Conservation (phyloP, 2,113 vertebrate species). For the Cephalopterus ornatus region DNA sequence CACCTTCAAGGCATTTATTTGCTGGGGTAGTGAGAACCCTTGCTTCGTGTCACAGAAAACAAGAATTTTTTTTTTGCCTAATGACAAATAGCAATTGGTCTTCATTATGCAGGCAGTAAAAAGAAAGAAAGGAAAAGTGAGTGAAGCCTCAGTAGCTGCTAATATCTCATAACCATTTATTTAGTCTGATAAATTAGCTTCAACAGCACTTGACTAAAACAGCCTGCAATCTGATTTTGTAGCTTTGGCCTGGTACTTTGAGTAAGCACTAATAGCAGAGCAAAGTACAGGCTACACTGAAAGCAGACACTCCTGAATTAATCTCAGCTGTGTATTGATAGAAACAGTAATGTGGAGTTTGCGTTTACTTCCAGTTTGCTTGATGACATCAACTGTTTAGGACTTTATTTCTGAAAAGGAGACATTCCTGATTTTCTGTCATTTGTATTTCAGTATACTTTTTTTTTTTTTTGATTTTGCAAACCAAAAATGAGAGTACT, state of each 20-base stretch:
- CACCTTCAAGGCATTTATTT: background rate
- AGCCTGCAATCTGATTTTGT: background rate
- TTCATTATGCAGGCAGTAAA: conserved; percentile 21
- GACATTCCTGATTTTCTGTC: background rate
- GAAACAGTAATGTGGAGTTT: background rate
- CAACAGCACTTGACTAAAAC: background rate
- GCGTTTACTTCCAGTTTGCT: background rate
- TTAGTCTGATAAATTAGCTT: background rate
- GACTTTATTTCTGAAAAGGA: background rate
- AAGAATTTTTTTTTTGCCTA: background rate
- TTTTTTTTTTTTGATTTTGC: background rate
- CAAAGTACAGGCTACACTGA: background rate
- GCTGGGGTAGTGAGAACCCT: background rate
- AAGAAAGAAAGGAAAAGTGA: background rate
- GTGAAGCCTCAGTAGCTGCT: background rate
- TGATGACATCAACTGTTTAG: background rate
- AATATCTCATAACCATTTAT: background rate
- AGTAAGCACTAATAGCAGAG: background rate
- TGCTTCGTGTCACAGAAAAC: background rate
- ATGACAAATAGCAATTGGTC: background rate
- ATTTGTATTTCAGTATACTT: background rate
- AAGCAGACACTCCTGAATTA: background rate
- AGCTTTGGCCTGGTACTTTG: background rate
- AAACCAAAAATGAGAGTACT: background rate
- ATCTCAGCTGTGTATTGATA: background rate